Evolutionary conservation across 1,140 invertebrate species (phyloP), one percentile per base, ranked within the genome.

Genomic region (Drosophila nasuta): DNA sequence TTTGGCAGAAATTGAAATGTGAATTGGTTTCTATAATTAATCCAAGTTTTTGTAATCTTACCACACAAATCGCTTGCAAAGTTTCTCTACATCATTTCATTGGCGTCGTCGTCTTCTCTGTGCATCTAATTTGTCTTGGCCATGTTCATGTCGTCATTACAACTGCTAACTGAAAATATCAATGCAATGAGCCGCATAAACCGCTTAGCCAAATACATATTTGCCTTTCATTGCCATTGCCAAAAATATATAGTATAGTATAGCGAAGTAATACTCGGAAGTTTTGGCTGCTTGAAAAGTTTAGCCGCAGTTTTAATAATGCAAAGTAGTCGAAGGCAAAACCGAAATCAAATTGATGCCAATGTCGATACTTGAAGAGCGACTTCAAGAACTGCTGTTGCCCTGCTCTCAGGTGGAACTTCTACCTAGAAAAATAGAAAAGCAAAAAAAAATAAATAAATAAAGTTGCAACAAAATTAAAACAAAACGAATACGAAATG

Each of bases 261-360:
- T 5, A 33, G 33, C 5, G 33, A 33, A 8, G 33, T 5, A 33
- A 8, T 33, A 3, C 46, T 63, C 17, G 28, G 28, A 69, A 56
- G 60, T 64, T 62, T 25, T 8, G 48, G 63, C 58, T 70, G 70
- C 67, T 70, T 81, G 57, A 87, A 70, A 85, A 86, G 82, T 85
- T 85, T 45, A 56, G 67, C 51, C 75, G 82, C 75, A 86, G 75
- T 87, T 70, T 65, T 75, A 82, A 81, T 87, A 82, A 79, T 68
- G 62, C 78, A 81, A 58, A 75, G 72, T 75, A 75, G 58, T 69
- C 66, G 51, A 87, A 71, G 65, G 79, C 74, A 76, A 38, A 10
- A 67, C 66, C 68, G 49, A 79, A 76, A 72, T 69, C 83, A 54
- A 87, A 82, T 86, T 85, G 82, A 87, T 78, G 79, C 81, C 69